Evolutionary conservation across 1,140 invertebrate genomes (phyloP).

Genomic region (Apis cerana): DNA sequence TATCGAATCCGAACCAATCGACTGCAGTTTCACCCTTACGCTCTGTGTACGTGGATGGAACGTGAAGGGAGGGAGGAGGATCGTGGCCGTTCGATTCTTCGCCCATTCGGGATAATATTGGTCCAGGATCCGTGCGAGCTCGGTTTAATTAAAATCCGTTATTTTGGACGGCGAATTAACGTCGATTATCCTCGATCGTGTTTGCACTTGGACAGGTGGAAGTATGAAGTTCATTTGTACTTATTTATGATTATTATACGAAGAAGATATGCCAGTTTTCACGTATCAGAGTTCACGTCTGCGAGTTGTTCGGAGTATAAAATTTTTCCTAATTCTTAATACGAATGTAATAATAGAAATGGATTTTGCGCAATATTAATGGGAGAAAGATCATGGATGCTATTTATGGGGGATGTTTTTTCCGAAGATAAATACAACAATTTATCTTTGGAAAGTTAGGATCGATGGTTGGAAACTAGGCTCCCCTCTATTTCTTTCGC

Average conservation of each 20-base stretch:
- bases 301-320: no score
- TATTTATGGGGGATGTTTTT: no score
- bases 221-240: not conserved
- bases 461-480: not conserved
- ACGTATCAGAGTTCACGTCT: no score
- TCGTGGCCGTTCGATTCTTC: not conserved
- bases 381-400: no score
- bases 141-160: slow-evolving; percentile 37
- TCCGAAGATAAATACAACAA: no score
- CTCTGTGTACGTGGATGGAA: slow-evolving; percentile 12
- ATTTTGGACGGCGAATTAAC: slow-evolving; percentile 16
- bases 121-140: not conserved
- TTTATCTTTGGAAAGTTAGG: not conserved
- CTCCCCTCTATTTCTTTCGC: not conserved
- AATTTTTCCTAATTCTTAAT: no score
- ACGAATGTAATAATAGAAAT: no score
- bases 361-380: no score
- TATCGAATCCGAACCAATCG: slow-evolving; percentile 53
- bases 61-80: not conserved
- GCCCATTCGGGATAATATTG: slow-evolving; percentile 13
- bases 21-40: slow-evolving; percentile 5
- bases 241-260: no score
- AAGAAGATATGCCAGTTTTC: no score
- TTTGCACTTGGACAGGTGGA: not conserved
- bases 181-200: not conserved